These are phyloP conservation scores for Clivina fossor DNA, from an alignment of 2,888 invertebrate genomes.

Conservation along the genomic window DNA sequence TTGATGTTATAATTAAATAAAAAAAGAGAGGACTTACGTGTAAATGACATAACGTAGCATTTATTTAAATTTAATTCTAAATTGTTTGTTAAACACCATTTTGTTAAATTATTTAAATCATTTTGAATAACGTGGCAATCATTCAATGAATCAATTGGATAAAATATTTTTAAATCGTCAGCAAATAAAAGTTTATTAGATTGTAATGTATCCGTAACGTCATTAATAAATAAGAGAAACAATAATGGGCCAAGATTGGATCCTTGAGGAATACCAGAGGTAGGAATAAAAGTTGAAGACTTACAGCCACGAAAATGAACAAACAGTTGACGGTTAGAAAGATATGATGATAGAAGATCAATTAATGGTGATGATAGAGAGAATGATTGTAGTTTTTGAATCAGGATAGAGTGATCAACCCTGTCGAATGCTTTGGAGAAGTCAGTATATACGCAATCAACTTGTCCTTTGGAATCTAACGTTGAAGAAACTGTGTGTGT, in stretches of 20 bases:
- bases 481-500: background rate
- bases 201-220: background rate
- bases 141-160: too few species aligned
- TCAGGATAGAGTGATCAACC: background rate
- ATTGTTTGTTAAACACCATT: too few species aligned
- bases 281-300: conserved; percentile 1
- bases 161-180: conserved; percentile 1
- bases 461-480: conserved; percentile 3
- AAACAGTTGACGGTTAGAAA: too few species aligned
- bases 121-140: too few species aligned
- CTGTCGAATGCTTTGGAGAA: conserved; percentile 3
- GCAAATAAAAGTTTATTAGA: conserved; percentile 9
- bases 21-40: too few species aligned
- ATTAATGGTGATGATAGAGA: conserved; percentile 1
- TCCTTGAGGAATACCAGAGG: conserved; percentile 2
- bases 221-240: conserved; percentile 4
- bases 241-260: conserved; percentile 6
- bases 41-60: too few species aligned
- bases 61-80: too few species aligned
- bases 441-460: background rate
- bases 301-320: background rate
- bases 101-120: too few species aligned
- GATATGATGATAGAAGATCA: too few species aligned
- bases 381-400: background rate
- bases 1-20: too few species aligned